Evolutionary conservation across 2,888 invertebrate species (phyloP), one percentile per base, ranked within the genome.

Genomic region (Incurvaria masculella): DNA sequence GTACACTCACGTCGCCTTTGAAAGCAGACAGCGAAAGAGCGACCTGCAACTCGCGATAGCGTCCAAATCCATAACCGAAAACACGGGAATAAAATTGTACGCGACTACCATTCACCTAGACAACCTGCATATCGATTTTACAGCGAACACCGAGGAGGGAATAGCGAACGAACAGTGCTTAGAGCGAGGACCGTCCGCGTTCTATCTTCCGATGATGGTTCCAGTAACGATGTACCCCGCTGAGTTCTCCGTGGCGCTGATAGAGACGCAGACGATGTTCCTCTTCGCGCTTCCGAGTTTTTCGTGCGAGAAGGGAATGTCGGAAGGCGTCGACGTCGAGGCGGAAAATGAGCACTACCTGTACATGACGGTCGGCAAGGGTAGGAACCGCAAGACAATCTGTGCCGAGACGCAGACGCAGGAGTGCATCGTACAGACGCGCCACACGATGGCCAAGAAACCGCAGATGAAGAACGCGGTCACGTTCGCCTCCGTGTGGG

Each of bases 401-500:
- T 67, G 79, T n/a, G 81, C 85, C 8, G 89, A 88, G 64, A 83
- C 87, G 0, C 91, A 91, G 68, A 91, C 90, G 0, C 66, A 75
- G 26, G 73, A 71, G 41, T 65, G 74, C 21, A 69, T 88, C 5
- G 74, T 72, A 11, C 91, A 90, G 63, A 79, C 84, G 0, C 74
- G 88, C 14, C 80, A 82, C 49, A 87, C 87, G 0, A 76, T 84
- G 23, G 80, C 85, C 1, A 73, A 75, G 1, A 69, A 78, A 20
- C 76, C 80, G 1, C 67, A 71, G 47, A 82, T 80, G 48, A 75
- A 68, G 46, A 82, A 87, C 57, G 79, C 79, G 2, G 74, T 75
- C 2, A 79, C 84, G 0, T 88, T 86, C 60, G 89, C 88, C 0
- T 89, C 89, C 1, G 78, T 85, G 59, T 91, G 89, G 82, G 88